Base-by-base conservation (phyloP, 2,113 vertebrate genomes). In the Todiramphus saurophagus region DNA sequence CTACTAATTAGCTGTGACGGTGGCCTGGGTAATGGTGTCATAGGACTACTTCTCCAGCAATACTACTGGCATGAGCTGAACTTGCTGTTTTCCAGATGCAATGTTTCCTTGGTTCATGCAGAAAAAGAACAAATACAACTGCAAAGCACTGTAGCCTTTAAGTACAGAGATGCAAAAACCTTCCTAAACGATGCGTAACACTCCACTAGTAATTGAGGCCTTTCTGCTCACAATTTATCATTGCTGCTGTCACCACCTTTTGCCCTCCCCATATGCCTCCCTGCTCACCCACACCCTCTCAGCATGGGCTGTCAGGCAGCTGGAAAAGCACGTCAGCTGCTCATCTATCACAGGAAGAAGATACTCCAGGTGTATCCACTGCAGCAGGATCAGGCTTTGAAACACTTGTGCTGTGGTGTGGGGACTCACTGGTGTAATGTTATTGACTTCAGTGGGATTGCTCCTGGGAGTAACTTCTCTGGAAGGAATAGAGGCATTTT, bases 1-100 rank as follows among this genome's bases (percentile, higher is more conserved):
- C 25, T 88, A 6, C 58, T 95, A 76, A 95, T 95, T 93, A 96
- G 62, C 56, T 96, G 67, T 94, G 63, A 70, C 79, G 80, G 89
- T 76, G 90, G 66, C 90, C 94, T 69, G 51, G 66, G 67, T 95
- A 89, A 92, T 82, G 59, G 73, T 59, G 79, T 93, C 84, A 94
- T 55, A 76, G 60, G 44, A 74, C 39, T 91, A 46, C 70, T 96
- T 93, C 94, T 93, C 72, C 81, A 95, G 74, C 81, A 91, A 73
- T 33, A 92, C 70, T 93, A 28, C 48, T 7, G 41, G 85, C 91
- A 59, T 3, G 16, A 74, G 33, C 37, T 8, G 39, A 95, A 83
- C 64, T 82, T 95, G 78, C 70, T 48, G 39, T 93, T 84, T 94
- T 94, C 83, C 72, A 91, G 59, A 80, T 51, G 70, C 30, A 81